Base-by-base conservation (phyloP, 1,140 invertebrate species). In the Sycophaga agraensis region DNA sequence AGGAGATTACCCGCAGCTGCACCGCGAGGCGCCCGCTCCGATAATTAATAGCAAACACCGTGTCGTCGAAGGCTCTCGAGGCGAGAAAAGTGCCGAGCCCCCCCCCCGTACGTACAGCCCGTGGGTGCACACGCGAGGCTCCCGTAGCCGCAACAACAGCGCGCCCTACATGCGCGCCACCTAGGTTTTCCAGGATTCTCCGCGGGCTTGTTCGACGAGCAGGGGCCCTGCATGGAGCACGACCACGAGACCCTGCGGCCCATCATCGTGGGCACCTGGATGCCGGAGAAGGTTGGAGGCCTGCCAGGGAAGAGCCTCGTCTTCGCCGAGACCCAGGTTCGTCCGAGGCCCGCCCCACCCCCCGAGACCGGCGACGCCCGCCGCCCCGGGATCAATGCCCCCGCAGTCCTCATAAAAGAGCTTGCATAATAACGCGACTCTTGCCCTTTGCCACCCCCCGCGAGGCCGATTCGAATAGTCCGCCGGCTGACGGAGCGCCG, bases 321-420 rank as follows among this genome's bases (percentile, higher is more conserved):
- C 57, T 92, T 94, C 73, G 89, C 91, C 14, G 93, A 96, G 82
- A 92, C 90, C 45, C 92, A 94, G 86, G 90, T 91, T 59, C 39
- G 58, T 67, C 21, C 28, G 24, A n/a, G n/a, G n/a, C n/a, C n/a
- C n/a, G n/a, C n/a, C n/a, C n/a, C n/a, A n/a, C n/a, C n/a, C n/a
- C n/a, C n/a, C n/a, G n/a, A n/a, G n/a, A n/a, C n/a, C 59, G 48
- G 55, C 55, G 55, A 61, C 59, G 55, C 51, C 50, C 56, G 49
- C 40, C 50, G 39, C 9, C n/a, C n/a, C 2, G 37, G 42, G 50
- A 62, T 62, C 56, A 62, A 62, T 56, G 45, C 51, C 35, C 42
- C 37, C 55, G 19, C 43, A 45, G 37, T 35, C 49, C 48, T 45
- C 48, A 59, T 50, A 51, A 59, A 48, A 45, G n/a, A 45, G 48